Base-by-base conservation (phyloP, 1,140 invertebrate genomes). In the Orius insidiosus region DNA sequence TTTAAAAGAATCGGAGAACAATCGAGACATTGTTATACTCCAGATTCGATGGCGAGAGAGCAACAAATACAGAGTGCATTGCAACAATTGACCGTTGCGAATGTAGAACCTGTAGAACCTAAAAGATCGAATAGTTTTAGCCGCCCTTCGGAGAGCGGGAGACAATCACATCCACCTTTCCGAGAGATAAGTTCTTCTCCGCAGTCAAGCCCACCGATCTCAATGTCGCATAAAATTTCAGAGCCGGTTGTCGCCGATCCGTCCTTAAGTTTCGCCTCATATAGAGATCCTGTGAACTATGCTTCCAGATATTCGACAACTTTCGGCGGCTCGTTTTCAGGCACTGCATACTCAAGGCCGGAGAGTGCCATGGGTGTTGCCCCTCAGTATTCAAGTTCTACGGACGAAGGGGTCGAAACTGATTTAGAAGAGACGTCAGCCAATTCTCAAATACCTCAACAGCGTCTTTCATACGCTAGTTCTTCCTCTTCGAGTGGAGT, bases 381-480 rank as follows among this genome's bases (percentile, higher is more conserved):
- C 37, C n/a, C n/a, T n/a, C n/a, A n/a, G 46, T 61, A 57, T 44
- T 60, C 58, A 1, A 58, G 51, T 31, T 84, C 80, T 19, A 84
- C 80, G 2, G 80, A 85, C 56, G 80, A 85, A 65, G 80, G 80
- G 76, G 80, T 60, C 75, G 66, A 59, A 58, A 64, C 54, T 53
- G 73, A 76, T 58, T 66, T 76, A 59, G 76, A 78, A 51, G 77
- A 79, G 19, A 68, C 70, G 18, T 15, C 51, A 11, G 51, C 52
- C 5, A 43, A 38, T 49, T 30, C 43, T 59, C 59, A 8, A 55
- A 50, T 54, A 57, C 32, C 62, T 24, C 66, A 53, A 32, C 73
- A 63, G 58, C 61, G 76, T 31, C 59, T 78, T 41, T 72, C 75
- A 46, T 78, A 79, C 54, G 75, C 76, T 4, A 77, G 74, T 50